phyloP scores from a whole-genome alignment of 2,797 vertebrate species.

The Ctenosaura bakeri region DNA sequence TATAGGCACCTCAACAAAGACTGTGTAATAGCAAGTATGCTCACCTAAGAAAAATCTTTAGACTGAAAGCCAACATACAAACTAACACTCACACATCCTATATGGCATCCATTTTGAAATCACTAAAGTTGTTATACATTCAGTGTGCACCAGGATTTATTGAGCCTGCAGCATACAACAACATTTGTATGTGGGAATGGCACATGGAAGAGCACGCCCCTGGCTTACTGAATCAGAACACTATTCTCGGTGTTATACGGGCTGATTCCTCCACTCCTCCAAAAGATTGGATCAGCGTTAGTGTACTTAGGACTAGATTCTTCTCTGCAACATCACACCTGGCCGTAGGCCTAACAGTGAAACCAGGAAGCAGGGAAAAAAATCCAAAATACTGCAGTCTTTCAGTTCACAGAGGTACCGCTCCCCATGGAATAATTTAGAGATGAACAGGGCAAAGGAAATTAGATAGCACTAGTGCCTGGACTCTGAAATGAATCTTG shows the following conservation, averaged over 20 bases:
- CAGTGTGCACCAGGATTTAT: neutral
- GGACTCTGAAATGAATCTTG: conserved; percentile 34
- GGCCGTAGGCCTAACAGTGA: neutral
- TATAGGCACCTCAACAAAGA: neutral
- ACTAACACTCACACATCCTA: neutral
- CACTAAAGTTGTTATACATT: neutral
- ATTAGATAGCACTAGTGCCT: conserved; percentile 26
- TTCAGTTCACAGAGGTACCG: neutral
- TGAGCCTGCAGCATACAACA: neutral
- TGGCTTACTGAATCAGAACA: neutral
- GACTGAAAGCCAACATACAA: neutral
- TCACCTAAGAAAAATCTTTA: neutral
- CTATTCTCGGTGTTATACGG: neutral
- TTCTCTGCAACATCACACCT: neutral
- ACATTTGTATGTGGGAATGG: neutral
- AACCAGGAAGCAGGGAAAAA: neutral
- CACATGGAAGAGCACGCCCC: neutral
- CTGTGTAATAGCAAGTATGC: neutral
- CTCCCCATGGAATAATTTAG: conserved; percentile 13
- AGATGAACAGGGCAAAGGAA: conserved; percentile 35
- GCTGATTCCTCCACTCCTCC: neutral
- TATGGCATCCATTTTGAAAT: conserved; percentile 19
- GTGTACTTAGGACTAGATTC: neutral
- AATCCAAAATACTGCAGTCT: neutral
- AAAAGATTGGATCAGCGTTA: neutral